Conservation (phyloP, 1,140 invertebrate species). For the Drosophila eugracilis region DNA sequence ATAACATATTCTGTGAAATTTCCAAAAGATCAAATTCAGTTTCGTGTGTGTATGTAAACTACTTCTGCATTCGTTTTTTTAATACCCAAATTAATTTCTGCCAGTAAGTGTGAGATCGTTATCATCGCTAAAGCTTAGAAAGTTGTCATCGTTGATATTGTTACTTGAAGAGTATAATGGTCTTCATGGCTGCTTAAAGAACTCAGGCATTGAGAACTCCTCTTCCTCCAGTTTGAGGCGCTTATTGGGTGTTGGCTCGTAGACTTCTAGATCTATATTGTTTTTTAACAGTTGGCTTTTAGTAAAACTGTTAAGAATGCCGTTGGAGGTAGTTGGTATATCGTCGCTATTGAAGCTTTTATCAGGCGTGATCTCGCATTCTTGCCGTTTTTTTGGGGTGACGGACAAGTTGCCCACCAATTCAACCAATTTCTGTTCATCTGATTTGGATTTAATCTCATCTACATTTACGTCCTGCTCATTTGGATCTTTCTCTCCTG, state of each 20-base stretch:
- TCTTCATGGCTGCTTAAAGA: background rate
- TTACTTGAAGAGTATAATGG: background rate
- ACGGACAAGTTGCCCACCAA: too few species aligned
- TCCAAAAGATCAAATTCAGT: too few species aligned
- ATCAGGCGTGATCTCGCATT: background rate
- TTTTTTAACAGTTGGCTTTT: background rate
- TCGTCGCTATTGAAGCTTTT: background rate
- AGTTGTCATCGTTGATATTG: conserved; percentile 12
- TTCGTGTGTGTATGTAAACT: too few species aligned
- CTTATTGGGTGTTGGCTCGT: background rate
- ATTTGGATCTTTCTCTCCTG: background rate
- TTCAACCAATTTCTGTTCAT: background rate
- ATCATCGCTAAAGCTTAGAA: conserved; percentile 2
- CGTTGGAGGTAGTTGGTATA: background rate
- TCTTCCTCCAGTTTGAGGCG: background rate
- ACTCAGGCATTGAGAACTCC: background rate
- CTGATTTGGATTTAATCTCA: too few species aligned
- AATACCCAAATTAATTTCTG: too few species aligned
- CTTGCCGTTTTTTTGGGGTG: background rate
- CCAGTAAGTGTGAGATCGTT: background rate
- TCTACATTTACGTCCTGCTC: background rate
- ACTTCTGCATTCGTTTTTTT: too few species aligned
- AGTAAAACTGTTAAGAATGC: background rate
- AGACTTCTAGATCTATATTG: background rate
- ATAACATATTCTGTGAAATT: too few species aligned